Evolutionary conservation across 2,888 invertebrate species (phyloP).

Genomic region (Bellardia pandia): DNA sequence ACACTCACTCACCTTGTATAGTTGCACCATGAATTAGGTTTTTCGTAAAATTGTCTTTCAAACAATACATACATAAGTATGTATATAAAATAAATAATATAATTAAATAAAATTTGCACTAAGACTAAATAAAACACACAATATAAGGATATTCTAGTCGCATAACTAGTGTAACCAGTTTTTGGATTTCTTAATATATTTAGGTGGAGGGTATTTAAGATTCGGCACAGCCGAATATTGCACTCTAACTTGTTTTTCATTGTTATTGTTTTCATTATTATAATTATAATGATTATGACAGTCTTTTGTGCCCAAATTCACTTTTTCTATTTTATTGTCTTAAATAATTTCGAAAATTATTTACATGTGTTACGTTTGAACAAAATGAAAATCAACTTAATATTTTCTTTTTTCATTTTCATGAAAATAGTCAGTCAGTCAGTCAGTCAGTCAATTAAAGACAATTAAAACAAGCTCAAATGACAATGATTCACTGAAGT

Average conservation of each 20-base stretch:
- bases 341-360: conserved; percentile 15
- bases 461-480: conserved; percentile 54
- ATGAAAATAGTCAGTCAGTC: conserved; percentile 30
- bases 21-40: no score
- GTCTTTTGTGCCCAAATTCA: background rate
- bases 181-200: no score
- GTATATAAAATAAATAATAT: no score
- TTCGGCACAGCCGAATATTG: no score
- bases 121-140: no score
- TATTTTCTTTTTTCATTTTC: conserved; percentile 48
- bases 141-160: no score
- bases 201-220: no score
- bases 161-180: no score
- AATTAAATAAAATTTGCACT: no score
- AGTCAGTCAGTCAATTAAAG: conserved; percentile 55
- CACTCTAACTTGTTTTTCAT: conserved; percentile 1
- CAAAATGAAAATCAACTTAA: conserved; percentile 39
- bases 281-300: background rate
- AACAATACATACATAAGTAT: no score
- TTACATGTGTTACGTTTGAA: conserved; percentile 33
- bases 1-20: no score
- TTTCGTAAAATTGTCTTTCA: no score
- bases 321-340: conserved; percentile 1
- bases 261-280: conserved; percentile 23
- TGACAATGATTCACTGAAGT: conserved; percentile 28